Percentiles rank a stretch among this genome's conserved stretches.
These are phyloP conservation scores for Pelagia noctiluca DNA, from an alignment of 30 jellyfish, hydroid and myxozoan species.

Conservation along the genomic window DNA sequence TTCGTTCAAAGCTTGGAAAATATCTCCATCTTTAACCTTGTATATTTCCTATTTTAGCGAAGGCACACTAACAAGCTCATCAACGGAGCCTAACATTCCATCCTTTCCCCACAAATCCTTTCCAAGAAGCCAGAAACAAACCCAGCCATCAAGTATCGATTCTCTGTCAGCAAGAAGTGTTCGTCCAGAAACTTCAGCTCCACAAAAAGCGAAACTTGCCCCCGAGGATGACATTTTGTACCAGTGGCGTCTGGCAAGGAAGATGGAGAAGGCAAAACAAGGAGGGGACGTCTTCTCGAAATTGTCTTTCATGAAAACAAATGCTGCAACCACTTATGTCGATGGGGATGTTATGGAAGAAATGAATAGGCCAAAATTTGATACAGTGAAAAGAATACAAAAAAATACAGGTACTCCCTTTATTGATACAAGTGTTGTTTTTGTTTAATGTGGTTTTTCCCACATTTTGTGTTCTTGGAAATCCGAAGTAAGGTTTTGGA, in stretches of 20 bases:
- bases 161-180: neutral
- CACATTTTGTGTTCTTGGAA: no score
- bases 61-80: slow-evolving; percentile 50
- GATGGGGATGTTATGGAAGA: no score
- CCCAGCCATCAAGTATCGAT: neutral
- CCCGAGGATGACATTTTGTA: slow-evolving; percentile 75
- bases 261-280: slow-evolving; percentile 67
- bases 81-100: slow-evolving; percentile 16
- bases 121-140: neutral
- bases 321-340: no score
- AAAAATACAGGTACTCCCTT: no score
- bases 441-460: no score
- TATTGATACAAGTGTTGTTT: no score
- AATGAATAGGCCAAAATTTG: no score
- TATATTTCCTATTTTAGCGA: slow-evolving; percentile 59
- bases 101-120: neutral
- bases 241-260: slow-evolving; percentile 86
- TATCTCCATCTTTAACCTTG: no score
- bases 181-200: neutral
- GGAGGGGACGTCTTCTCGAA: slow-evolving; percentile 34
- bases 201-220: slow-evolving; percentile 27
- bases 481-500: no score
- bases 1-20: no score
- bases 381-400: no score
- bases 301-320: slow-evolving; percentile 35